Base-by-base conservation (phyloP, 2,797 vertebrate species). In the Esox masquinongy region DNA sequence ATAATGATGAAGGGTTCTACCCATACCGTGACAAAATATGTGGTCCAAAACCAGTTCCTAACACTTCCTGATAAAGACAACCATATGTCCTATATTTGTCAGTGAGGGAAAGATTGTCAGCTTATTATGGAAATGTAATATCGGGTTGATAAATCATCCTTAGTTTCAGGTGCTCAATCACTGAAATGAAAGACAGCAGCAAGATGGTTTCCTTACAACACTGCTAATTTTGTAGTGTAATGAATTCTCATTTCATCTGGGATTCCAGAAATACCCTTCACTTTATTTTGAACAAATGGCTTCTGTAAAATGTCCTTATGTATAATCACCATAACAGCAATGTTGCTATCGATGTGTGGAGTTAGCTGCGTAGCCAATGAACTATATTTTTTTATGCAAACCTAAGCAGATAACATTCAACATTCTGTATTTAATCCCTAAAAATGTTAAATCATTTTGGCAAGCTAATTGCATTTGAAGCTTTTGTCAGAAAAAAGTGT, bases 221-320 rank as follows among this genome's bases (percentile, higher is more conserved):
- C 76, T 80, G 75, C 78, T 83, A 83, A 84, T 83, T 83, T 79
- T 74, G 81, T 78, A 71, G 83, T 73, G 81, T 80, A 86, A 86
- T 83, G 81, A 80, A 81, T 81, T 82, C 76, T 80, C 77, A 72
- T 71, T 82, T 79, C 53, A 74, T 76, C 68, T 53, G 9, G 74
- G 77, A 77, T 73, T 61, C 78, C 77, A 74, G 68, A 82, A 84
- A 84, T 78, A 80, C 72, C 79, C 80, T 61, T 74, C 67, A 76
- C 74, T 79, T 59, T 79, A 80, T 82, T 83, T 80, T 63, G 64
- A 84, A 68, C 69, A 53, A 80, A 82, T 77, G 78, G 75, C 68
- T 80, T 79, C 77, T 74, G 72, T 53, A 78, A 80, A 73, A 83
- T 74, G 74, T 76, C 59, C 17, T 68, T 83, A 83, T 83, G 80